Evolutionary conservation across 2,113 vertebrate genomes (phyloP), one percentile per base, ranked within the genome.

Genomic region (Arothron firmamentum): DNA sequence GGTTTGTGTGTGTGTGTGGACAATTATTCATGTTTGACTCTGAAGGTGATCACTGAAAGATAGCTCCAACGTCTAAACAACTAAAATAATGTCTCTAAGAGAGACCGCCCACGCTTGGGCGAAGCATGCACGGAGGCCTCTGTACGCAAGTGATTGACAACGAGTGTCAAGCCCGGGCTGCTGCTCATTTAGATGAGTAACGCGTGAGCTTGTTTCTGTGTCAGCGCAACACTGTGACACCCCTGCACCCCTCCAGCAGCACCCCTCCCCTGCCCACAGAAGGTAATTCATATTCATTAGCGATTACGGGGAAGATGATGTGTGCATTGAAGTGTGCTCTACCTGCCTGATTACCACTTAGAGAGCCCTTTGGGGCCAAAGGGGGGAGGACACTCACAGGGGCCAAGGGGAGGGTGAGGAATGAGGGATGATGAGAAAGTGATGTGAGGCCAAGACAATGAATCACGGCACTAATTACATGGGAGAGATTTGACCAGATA

Each of bases 261-360:
- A 16, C 45, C 45, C 41, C 38, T 19, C 31, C n/a, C n/a, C 41
- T 38, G 77, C 80, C 79, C 65, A 50, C 79, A 78, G 86, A 86
- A 75, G 84, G 88, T 74, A 76, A 89, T 90, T 88, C 86, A 89
- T 91, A 89, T 90, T 91, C 86, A 90, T 91, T 89, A 90, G 84
- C 56, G 84, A 83, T 83, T 80, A 82, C 67, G 63, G 76, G 31
- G 73, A 87, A 75, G 76, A 79, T 82, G 87, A 84, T 80, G 86
- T 83, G 85, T 60, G 83, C 86, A 81, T 77, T 86, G 74, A 77
- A 88, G 89, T 86, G 85, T 89, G 73, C 77, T 82, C 82, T 88
- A 91, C 88, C 89, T 91, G 85, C 72, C 73, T 86, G 86, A 91
- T 90, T 90, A 88, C 78, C 83, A 87, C 88, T 89, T 87, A 82